Conservation (phyloP, 2,888 invertebrate genomes). For the Nemapogon koenigi region DNA sequence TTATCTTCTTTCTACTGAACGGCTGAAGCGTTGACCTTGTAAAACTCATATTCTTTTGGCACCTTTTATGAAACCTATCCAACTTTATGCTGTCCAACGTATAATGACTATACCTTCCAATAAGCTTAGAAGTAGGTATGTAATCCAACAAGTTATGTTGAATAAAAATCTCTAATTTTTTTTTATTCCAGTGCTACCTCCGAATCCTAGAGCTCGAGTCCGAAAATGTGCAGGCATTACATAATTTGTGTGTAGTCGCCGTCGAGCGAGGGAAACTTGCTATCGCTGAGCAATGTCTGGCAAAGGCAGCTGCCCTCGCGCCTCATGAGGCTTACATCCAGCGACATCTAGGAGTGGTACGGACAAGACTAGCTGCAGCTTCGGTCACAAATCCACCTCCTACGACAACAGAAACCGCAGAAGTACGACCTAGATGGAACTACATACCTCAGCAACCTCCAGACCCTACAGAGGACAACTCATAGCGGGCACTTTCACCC, state of each 20-base stretch:
- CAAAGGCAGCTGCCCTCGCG: conserved; percentile 80
- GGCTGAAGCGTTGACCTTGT: no score
- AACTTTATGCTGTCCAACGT: no score
- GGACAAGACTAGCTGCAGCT: conserved; percentile 54
- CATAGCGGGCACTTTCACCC: no score
- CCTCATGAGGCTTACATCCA: conserved; percentile 92
- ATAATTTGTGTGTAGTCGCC: conserved; percentile 95
- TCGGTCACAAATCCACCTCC: conserved; percentile 18
- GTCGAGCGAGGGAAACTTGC: conserved; percentile 89
- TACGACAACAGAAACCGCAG: conserved; percentile 23
- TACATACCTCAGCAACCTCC: conserved; percentile 58
- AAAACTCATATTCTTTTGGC: no score
- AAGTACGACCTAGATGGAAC: conserved; percentile 57
- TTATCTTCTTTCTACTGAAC: no score
- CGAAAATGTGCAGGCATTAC: conserved; percentile 90
- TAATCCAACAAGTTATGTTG: no score
- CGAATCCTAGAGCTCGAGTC: conserved; percentile 87
- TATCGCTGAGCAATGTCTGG: conserved; percentile 85
- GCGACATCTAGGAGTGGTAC: conserved; percentile 88
- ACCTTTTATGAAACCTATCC: no score
- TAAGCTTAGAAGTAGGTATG: no score
- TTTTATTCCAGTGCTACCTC: conserved; percentile 78
- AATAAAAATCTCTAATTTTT: no score
- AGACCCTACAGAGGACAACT: conserved; percentile 43
- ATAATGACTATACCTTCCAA: no score